These are phyloP conservation scores for Balaeniceps rex DNA, from an alignment of 2,113 vertebrate species.

Conservation along the genomic window DNA sequence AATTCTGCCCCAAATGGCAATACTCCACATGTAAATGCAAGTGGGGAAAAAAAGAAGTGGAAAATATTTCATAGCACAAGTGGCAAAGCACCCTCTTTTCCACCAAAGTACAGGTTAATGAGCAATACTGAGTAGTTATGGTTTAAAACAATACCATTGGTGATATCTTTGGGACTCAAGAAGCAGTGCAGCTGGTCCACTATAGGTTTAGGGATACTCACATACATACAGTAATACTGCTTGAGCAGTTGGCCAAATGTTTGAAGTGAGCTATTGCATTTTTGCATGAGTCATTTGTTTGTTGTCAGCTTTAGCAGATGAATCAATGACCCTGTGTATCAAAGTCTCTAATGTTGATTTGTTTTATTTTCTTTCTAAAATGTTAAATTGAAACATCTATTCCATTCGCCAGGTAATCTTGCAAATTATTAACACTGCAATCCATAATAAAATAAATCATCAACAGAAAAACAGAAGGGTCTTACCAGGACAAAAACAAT, in stretches of 20 bases:
- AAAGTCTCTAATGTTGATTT: conserved; percentile 5
- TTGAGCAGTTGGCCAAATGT: neutral
- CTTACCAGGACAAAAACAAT: neutral
- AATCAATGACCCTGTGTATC: neutral
- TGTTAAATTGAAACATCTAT: neutral
- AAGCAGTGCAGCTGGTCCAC: neutral
- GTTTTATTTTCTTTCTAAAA: neutral
- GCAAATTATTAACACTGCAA: conserved; percentile 22
- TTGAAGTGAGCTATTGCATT: neutral
- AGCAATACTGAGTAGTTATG: neutral
- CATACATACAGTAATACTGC: neutral
- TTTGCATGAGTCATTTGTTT: neutral
- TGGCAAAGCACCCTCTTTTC: neutral
- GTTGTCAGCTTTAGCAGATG: neutral
- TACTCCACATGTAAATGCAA: neutral
- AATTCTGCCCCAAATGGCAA: neutral
- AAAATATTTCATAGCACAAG: neutral
- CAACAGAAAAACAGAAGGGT: neutral
- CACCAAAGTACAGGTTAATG: neutral
- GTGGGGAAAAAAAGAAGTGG: neutral
- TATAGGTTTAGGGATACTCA: neutral
- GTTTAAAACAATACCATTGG: neutral
- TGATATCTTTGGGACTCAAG: neutral
- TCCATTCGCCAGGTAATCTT: neutral
- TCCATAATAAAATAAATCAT: conserved; percentile 35